A percentile compares a stretch with the other conserved stretches of the same genome.
These are phyloP conservation scores for Drosophila kanekoi DNA, from an alignment of 2,888 invertebrate genomes.

Conservation along the genomic window DNA sequence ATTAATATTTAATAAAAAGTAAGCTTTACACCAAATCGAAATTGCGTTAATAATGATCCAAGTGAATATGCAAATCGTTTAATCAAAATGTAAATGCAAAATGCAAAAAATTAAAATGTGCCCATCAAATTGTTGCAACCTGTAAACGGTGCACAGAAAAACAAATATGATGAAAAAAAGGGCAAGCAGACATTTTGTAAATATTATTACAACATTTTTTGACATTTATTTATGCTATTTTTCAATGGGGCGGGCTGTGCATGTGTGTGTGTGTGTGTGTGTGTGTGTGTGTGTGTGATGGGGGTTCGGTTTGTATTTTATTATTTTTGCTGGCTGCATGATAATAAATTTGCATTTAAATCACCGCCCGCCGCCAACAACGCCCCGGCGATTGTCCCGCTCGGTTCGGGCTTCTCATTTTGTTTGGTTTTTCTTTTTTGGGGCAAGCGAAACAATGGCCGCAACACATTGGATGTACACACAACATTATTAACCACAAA, in stretches of 20 bases:
- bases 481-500: constrained; percentile 79
- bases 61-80: constrained; percentile 70
- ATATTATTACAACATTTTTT: constrained; percentile 72
- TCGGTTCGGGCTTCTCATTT: constrained; percentile 44
- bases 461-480: constrained; percentile 40
- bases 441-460: constrained; percentile 55
- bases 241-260: too few species aligned
- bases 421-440: constrained; percentile 41
- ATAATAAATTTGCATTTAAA: constrained; percentile 80
- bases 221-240: constrained; percentile 68
- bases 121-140: constrained; percentile 60
- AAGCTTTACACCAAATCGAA: not conserved
- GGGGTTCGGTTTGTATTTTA: constrained; percentile 45
- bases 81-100: constrained; percentile 78
- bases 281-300: constrained; percentile 13
- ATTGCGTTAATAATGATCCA: constrained; percentile 13
- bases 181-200: constrained; percentile 76
- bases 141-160: constrained; percentile 2
- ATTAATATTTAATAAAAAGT: constrained; percentile 24
- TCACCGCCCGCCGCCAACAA: constrained; percentile 63
- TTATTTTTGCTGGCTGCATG: constrained; percentile 74
- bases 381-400: constrained; percentile 30
- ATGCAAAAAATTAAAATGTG: constrained; percentile 70
- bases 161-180: constrained; percentile 28
- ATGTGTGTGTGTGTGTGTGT: constrained; percentile 19